Conservation (phyloP, 2,888 invertebrate genomes). For the Lacanobia oleracea region DNA sequence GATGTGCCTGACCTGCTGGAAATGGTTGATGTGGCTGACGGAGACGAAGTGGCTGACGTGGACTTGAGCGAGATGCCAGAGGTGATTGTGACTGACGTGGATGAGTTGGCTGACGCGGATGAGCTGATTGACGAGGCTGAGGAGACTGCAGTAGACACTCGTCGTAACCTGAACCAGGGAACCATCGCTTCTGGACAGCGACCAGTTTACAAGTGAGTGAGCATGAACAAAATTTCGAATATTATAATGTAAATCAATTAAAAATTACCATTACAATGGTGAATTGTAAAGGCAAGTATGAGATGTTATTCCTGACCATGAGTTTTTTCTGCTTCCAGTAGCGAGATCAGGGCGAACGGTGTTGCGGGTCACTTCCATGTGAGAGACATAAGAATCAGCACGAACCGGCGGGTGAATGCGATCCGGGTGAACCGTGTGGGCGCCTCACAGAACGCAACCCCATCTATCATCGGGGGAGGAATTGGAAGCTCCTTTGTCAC, state of each 20-base stretch:
- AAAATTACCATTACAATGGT: neutral
- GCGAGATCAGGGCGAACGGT: neutral
- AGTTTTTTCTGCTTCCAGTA: constrained; percentile 10
- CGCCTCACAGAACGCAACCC: constrained; percentile 12
- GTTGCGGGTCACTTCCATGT: neutral
- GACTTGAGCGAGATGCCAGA: neutral
- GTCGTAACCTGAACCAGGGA: neutral
- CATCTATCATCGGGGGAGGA: constrained; percentile 17
- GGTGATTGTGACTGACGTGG: neutral
- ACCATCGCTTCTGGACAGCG: neutral
- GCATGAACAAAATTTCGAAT: neutral
- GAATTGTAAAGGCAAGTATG: neutral
- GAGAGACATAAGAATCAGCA: neutral
- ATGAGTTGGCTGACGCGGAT: neutral
- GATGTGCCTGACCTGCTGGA: constrained; percentile 3
- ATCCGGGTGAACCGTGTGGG: constrained; percentile 32
- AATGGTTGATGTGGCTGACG: neutral
- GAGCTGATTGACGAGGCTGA: neutral
- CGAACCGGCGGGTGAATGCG: constrained; percentile 15
- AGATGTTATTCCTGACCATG: neutral
- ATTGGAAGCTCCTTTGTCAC: constrained; percentile 2
- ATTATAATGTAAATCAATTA: neutral
- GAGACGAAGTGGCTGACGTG: neutral
- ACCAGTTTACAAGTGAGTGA: neutral
- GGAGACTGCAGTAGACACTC: neutral